Evolutionary conservation across 2,888 invertebrate species (phyloP), one percentile per base, ranked within the genome.

Genomic region (Pherbina coryleti): DNA sequence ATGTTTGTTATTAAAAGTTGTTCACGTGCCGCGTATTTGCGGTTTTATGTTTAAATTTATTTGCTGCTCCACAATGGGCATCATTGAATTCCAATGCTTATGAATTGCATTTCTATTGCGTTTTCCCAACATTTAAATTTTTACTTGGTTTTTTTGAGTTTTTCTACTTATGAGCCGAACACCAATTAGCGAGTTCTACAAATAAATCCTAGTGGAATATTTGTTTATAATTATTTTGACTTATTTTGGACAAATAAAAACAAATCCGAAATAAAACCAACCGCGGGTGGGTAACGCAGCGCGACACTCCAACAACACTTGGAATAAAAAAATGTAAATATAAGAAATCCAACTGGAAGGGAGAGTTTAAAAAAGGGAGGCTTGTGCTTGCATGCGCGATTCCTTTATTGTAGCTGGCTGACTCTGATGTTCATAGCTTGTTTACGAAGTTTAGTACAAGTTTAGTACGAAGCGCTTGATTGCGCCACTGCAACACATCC

Each of bases 311-410:
- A 83, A 84, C 84, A 83, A 82, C 83, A 85, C 78, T 53, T 83
- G 83, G 84, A 83, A 80, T 82, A 86, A 86, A 85, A 86, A 86
- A 86, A 83, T 82, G 83, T 86, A 87, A 87, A 87, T 86, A 87
- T 82, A 83, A 71, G 78, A 82, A 81, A 81, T 82, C 77, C 74
- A 82, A 81, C 76, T 82, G 83, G 83, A 83, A 82, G 28, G 74
- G 22, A 71, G 25, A 31, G 34, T 14, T 44, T 44, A 44, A 11
- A 44, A 44, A 44, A 44, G 14, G 44, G 44, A 44, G 44, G 44
- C 44, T 72, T 57, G 25, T n/a, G 51, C 28, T 57, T 72, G 49
- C 31, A 25, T 51, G 9, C 57, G 25, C 22, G 19, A 22, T 25
- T 34, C 28, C 9, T 28, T 55, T 11, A 9, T 55, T 55, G n/a